Evolutionary conservation across 2,888 invertebrate species (phyloP).

Genomic region (Pseudanteris insignis): DNA sequence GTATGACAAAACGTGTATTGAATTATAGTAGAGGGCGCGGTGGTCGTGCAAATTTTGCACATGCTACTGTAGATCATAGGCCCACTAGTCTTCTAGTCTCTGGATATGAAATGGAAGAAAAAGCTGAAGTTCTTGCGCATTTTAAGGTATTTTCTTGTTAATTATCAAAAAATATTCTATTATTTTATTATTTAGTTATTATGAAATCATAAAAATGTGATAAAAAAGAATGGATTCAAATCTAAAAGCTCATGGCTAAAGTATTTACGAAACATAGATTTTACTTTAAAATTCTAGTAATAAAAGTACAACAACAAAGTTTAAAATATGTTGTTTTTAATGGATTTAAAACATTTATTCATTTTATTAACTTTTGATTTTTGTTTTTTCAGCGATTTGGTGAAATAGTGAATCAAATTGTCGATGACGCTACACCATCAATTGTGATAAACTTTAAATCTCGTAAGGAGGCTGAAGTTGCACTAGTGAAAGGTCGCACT

Average conservation of each 20-base stretch:
- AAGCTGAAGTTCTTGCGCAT: slow-evolving; percentile 81
- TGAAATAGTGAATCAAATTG: slow-evolving; percentile 83
- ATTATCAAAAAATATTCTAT: no score
- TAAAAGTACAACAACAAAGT: no score
- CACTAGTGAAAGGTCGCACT: slow-evolving; percentile 78
- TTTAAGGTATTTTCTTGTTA: slow-evolving; percentile 74
- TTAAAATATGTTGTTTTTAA: no score
- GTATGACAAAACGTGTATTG: slow-evolving; percentile 51
- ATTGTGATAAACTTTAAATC: slow-evolving; percentile 79
- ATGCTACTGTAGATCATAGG: slow-evolving; percentile 82
- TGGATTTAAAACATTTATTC: no score
- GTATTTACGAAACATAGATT: no score
- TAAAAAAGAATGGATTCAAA: no score
- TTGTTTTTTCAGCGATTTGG: slow-evolving; percentile 84
- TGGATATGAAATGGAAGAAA: slow-evolving; percentile 86
- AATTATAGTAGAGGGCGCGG: slow-evolving; percentile 59
- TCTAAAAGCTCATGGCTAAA: no score
- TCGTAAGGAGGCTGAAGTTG: slow-evolving; percentile 82
- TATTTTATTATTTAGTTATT: no score
- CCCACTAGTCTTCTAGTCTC: slow-evolving; percentile 87
- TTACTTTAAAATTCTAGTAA: no score
- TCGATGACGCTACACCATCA: slow-evolving; percentile 79
- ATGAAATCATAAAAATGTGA: no score
- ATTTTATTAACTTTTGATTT: no score
- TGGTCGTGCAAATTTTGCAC: slow-evolving; percentile 64